Evolutionary conservation across 2,797 vertebrate species (phyloP).

Genomic region (Corythornis leucogaster): DNA sequence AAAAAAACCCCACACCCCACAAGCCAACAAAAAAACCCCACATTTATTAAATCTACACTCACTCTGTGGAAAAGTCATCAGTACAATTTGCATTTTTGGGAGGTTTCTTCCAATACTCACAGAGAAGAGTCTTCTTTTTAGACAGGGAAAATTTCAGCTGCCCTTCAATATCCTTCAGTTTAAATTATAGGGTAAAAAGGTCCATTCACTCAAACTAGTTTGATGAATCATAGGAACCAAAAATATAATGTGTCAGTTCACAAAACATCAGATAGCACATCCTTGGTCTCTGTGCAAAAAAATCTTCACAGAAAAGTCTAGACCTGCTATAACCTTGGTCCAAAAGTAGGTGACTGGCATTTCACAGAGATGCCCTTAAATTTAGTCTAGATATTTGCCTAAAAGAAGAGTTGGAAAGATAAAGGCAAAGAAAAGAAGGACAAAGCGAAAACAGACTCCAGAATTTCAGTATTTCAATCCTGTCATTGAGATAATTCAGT

Average conservation of each 20-base stretch:
- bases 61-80: neutral
- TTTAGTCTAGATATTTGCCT: neutral
- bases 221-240: slow-evolving; percentile 41
- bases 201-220: slow-evolving; percentile 19
- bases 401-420: neutral
- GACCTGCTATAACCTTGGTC: neutral
- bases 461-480: neutral
- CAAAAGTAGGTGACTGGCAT: neutral
- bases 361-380: neutral
- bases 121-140: neutral
- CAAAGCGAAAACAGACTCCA: neutral
- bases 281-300: neutral
- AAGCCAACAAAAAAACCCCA: neutral
- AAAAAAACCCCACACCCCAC: neutral
- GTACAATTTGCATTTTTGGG: neutral
- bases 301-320: neutral
- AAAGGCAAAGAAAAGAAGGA: neutral
- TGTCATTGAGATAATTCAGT: neutral
- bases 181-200: slow-evolving; percentile 50
- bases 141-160: neutral
- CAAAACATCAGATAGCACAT: neutral
- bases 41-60: neutral
- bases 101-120: neutral
- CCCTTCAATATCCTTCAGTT: slow-evolving; percentile 35
- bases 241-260: slow-evolving; percentile 19